Percentiles rank a stretch among this genome's conserved stretches.
These are phyloP conservation scores for Popillia japonica DNA, from an alignment of 1,140 invertebrate species.

Conservation along the genomic window DNA sequence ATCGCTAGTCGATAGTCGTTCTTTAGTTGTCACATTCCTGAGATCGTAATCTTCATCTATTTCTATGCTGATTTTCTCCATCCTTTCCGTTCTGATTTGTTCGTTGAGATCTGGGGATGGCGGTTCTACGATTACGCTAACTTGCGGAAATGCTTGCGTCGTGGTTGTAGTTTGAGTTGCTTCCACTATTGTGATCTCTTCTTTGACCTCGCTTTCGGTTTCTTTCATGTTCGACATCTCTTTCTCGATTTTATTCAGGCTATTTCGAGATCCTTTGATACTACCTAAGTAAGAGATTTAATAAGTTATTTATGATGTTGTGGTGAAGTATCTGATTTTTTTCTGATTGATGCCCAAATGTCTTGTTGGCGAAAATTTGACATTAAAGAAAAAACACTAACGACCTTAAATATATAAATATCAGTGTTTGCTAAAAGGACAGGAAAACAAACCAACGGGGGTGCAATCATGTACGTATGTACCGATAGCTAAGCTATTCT, in stretches of 20 bases:
- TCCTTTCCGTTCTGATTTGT: conserved; percentile 61
- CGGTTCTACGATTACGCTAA: conserved; percentile 75
- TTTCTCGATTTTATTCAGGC: conserved; percentile 56
- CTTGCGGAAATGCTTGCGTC: conserved; percentile 64
- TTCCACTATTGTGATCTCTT: conserved; percentile 36
- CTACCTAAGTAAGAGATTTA: not conserved
- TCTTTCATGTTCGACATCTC: conserved; percentile 53
- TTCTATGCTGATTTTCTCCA: conserved; percentile 59
- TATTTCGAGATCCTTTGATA: conserved; percentile 42
- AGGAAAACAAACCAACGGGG: too few species aligned
- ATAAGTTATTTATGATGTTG: too few species aligned
- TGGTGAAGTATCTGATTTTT: too few species aligned
- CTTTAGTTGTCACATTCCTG: conserved; percentile 60
- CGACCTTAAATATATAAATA: too few species aligned
- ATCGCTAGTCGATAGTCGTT: conserved; percentile 59
- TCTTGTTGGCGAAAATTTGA: too few species aligned
- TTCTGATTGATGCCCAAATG: too few species aligned
- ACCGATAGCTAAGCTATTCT: too few species aligned
- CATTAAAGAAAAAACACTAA: too few species aligned
- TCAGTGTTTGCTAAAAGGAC: too few species aligned
- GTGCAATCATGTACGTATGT: too few species aligned
- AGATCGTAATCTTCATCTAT: conserved; percentile 60
- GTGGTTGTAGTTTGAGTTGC: conserved; percentile 22
- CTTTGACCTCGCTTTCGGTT: conserved; percentile 43
- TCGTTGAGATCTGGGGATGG: conserved; percentile 68